Evolutionary conservation across 2,797 vertebrate genomes (phyloP), one percentile per base, ranked within the genome.

Genomic region (Calcarius lapponicus): DNA sequence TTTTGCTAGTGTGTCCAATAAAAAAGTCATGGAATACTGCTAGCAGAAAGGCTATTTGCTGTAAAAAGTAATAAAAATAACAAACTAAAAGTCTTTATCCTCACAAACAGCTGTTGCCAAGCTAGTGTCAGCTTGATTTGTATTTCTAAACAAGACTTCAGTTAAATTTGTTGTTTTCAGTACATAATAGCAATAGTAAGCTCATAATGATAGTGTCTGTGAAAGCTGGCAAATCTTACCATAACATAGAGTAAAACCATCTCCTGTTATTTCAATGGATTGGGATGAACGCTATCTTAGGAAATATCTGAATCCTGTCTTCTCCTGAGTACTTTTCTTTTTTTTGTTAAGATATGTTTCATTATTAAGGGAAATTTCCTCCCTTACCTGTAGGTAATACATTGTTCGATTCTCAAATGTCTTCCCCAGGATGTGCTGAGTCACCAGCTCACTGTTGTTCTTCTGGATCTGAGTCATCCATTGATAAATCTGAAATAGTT

Each of bases 391-490:
- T 85, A 98, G 57, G 51, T 96, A 97, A 92, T 97, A 96, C 40
- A 97, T 96, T 17, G 89, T 14, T 72, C 26, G 67, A n/a, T 53
- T 85, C 90, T 98, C 97, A 4, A 56, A 70, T 40, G 97, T 98
- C 54, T 74, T 92, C 40, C 97, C 97, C 48, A 98, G 86, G 47
- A 95, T 73, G 74, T 95, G 95, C 84, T 95, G 90, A 57, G 96
- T 97, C 71, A 97, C 97, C 62, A 98, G 58, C 21, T 97, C 92
- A 5, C 72, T 69, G 80, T 97, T 83, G 51, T 28, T 93, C 9
- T 96, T n/a, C 80, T 94, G 95, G 45, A 98, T 97, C 79, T 97
- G 40, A 58, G 20, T 66, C 96, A 98, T 98, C 97, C 97, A 97
- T 28, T 92, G 38, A 83, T 97, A 98, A 95, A 98, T 97, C 97